Percentiles rank a stretch among this genome's conserved stretches.
Conservation (phyloP, 2,888 invertebrate species). For the Himalopsyche anomala region DNA sequence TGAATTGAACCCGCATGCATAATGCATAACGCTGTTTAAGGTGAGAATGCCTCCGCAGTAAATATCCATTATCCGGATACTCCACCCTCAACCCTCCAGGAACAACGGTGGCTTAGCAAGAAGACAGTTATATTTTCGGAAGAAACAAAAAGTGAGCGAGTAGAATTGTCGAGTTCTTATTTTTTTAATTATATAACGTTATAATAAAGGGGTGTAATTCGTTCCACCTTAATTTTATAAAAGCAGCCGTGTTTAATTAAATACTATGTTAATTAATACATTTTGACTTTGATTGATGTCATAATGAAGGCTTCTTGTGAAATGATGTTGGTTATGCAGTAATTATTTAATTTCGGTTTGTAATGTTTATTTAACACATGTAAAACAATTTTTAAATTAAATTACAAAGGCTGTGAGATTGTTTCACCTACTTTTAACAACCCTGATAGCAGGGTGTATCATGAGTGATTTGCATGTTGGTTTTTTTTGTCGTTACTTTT, state of each 20-base stretch:
- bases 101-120: background rate
- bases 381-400: no score
- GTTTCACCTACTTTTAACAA: no score
- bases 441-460: no score
- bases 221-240: background rate
- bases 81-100: background rate
- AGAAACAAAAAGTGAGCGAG: slow-evolving; percentile 3
- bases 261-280: no score
- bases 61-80: slow-evolving; percentile 58
- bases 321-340: no score
- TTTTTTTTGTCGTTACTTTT: no score
- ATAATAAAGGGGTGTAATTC: background rate
- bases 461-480: no score
- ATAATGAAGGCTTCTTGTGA: no score
- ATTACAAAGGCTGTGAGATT: no score
- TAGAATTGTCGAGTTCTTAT: background rate
- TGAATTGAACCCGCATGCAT: slow-evolving; percentile 59
- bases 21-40: slow-evolving; percentile 55
- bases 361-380: no score
- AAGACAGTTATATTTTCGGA: background rate
- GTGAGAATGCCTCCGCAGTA: slow-evolving; percentile 55
- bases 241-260: background rate
- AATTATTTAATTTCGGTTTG: no score
- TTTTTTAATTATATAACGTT: background rate
- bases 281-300: no score